Base-by-base conservation (phyloP, 2,113 vertebrate genomes). In the Plecturocebus donacophilus region DNA sequence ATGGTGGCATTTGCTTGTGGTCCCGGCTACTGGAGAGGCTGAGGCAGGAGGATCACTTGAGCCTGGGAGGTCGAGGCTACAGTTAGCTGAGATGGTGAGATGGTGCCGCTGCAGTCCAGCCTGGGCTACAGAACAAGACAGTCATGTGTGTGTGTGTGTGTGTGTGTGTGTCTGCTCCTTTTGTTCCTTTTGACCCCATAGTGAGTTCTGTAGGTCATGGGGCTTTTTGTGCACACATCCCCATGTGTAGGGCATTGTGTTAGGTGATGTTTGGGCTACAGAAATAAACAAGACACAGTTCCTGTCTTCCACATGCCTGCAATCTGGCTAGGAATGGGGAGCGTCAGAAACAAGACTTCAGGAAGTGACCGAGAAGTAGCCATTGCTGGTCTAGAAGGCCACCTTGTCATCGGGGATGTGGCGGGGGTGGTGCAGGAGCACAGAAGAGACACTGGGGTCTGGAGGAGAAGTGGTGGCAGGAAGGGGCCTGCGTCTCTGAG, bases 201-300 rank as follows among this genome's bases (percentile, higher is more conserved):
- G 9, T 7, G 0, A 66, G 77, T 0, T 1, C 3, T 17, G 35
- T 68, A 27, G 40, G 4, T 42, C 11, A 3, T 14, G 21, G 23
- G 19, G 10, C 16, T 81, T 42, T 66, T 27, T 42, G 80, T 2
- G 49, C 1, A 38, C 4, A 2, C 4, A 2, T 8, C 30, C 13
- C 16, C 3, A 1, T 0, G 1, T 7, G 1, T 9, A 19, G 17
- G 30, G 2, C 16, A 8, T 61, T 40, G 0, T 61, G 4, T 13
- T 25, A 2, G 45, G n/a, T 17, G 6, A 9, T 14, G 0, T 13
- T 56, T 52, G 20, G 17, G 21, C 42, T 13, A 2, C 13, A 27
- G 4, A 35, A 52, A 47, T 54, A 30, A 56, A 4, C 17, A 47
- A 17, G 47, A 14, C 27, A 3, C 3, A 3, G 8, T 56, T 54